Conservation (phyloP, 2,113 vertebrate genomes). For the Terrapene triunguis region DNA sequence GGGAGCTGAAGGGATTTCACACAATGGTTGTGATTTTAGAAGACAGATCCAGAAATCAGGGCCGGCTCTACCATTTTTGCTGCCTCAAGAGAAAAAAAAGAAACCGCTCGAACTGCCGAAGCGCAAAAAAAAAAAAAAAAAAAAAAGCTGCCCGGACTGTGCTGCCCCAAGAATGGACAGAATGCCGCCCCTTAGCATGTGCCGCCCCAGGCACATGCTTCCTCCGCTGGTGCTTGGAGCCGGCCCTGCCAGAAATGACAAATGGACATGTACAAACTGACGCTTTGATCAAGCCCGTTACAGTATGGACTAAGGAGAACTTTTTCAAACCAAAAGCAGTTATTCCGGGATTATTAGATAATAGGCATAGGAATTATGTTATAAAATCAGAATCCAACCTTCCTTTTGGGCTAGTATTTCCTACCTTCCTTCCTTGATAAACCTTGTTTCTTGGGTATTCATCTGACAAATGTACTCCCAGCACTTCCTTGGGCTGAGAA, state of each 20-base stretch:
- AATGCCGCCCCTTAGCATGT: no score
- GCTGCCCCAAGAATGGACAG: no score
- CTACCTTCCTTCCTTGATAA: background rate
- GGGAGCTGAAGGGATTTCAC: background rate
- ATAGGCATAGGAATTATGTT: background rate
- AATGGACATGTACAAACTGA: background rate
- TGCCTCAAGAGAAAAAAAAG: no score
- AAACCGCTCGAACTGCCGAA: no score
- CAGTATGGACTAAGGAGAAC: background rate
- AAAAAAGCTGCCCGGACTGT: no score
- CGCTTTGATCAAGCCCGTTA: background rate
- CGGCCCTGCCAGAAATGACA: background rate
- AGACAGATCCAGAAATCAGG: background rate
- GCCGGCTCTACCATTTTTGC: no score
- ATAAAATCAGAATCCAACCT: background rate
- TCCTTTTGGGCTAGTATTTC: background rate
- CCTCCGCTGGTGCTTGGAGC: no score
- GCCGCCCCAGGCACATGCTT: no score
- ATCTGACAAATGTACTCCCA: background rate
- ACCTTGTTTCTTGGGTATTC: background rate
- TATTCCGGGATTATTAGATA: background rate
- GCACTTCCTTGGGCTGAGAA: background rate
- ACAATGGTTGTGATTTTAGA: background rate
- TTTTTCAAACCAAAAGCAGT: background rate
- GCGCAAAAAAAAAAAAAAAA: no score